phyloP scores from a whole-genome alignment of 2,113 vertebrate species.

The Hassar affinis region DNA sequence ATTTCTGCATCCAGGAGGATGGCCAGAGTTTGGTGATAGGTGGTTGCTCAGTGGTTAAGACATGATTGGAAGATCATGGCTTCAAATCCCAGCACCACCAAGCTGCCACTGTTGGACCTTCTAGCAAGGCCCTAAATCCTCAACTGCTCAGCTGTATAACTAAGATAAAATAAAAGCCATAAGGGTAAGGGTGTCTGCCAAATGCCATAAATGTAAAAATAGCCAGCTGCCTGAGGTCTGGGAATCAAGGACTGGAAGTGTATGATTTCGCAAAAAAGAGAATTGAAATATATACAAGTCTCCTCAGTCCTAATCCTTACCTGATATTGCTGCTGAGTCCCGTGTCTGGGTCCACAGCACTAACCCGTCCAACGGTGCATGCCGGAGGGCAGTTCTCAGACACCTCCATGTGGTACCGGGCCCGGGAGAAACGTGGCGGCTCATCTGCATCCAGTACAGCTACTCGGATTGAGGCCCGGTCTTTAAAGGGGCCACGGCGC shows the following conservation, averaged over 20 bases:
- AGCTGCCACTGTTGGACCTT: no score
- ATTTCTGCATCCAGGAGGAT: background rate
- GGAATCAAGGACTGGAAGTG: background rate
- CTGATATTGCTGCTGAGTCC: conserved; percentile 82
- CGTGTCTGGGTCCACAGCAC: conserved; percentile 81
- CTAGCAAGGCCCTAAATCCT: no score
- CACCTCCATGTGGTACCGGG: conserved; percentile 79
- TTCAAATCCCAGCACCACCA: no score
- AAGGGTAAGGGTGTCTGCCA: no score
- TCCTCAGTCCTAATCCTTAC: conserved; percentile 58
- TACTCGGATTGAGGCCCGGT: conserved; percentile 79
- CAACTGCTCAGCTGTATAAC: no score
- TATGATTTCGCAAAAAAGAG: background rate
- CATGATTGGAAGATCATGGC: no score
- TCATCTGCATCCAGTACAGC: conserved; percentile 84
- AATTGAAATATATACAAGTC: background rate
- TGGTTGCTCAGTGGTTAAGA: no score
- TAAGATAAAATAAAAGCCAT: no score
- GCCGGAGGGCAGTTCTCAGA: conserved; percentile 80
- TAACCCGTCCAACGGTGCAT: conserved; percentile 77
- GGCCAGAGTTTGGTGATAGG: background rate
- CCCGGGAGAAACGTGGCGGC: conserved; percentile 79
- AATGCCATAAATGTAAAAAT: background rate
- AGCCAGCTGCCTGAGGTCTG: background rate
- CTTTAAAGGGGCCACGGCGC: conserved; percentile 84